phyloP scores from a whole-genome alignment of 2,797 vertebrate species.

The Peromyscus aztecus region DNA sequence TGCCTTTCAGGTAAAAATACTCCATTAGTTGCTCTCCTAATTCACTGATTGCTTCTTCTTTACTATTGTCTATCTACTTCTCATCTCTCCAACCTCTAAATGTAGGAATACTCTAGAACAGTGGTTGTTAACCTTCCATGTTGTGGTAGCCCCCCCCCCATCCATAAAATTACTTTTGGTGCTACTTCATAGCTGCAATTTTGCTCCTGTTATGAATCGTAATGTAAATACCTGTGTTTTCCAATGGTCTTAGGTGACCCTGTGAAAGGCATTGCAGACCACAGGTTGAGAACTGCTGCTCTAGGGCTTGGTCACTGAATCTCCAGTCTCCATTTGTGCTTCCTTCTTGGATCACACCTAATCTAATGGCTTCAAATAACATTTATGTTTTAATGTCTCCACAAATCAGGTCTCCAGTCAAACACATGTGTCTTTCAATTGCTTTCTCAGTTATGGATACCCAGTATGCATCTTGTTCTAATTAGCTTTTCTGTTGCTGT shows the following conservation, averaged over 20 bases:
- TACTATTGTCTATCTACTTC: conserved; percentile 46
- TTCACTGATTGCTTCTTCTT: background rate
- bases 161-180: background rate
- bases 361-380: background rate
- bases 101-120: background rate
- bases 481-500: background rate
- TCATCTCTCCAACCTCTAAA: background rate
- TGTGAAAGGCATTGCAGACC: background rate
- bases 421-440: background rate
- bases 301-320: background rate
- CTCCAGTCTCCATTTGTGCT: background rate
- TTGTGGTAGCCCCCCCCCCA: background rate
- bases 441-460: too few relatives aligned
- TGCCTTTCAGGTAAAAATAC: background rate
- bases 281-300: background rate
- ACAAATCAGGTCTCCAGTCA: background rate
- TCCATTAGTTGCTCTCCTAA: background rate
- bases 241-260: background rate
- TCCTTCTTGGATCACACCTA: conserved; percentile 34
- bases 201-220: background rate
- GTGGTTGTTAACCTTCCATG: background rate
- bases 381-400: conserved; percentile 1
- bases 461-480: conserved; percentile 12
- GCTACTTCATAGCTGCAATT: background rate
- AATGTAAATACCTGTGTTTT: background rate